phyloP scores from a whole-genome alignment of 2,113 vertebrate genomes.

The Triplophysa dalaica region DNA sequence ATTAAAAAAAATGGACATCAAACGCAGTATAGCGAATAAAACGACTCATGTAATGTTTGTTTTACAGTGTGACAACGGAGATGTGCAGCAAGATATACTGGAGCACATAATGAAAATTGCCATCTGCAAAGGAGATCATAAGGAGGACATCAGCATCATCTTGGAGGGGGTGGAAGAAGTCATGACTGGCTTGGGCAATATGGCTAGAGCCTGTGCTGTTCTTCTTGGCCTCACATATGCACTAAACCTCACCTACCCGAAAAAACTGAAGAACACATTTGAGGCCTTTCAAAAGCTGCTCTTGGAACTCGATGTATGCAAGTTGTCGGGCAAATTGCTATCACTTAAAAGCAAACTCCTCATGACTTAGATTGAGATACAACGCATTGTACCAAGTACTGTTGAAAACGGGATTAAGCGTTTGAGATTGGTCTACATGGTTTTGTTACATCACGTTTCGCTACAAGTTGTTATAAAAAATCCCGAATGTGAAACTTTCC shows the following conservation, averaged over 20 bases:
- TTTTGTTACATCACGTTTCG: too few relatives aligned
- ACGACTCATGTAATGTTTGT: neutral
- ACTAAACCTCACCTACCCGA: neutral
- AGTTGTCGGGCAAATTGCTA: too few relatives aligned
- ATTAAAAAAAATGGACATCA: too few relatives aligned
- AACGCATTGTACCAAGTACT: too few relatives aligned
- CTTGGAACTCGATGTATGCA: too few relatives aligned
- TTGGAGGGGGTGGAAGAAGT: neutral
- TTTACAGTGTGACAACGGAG: neutral
- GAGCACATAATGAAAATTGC: conserved; percentile 3
- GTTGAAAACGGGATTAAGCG: too few relatives aligned
- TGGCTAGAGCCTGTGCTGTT: conserved; percentile 2
- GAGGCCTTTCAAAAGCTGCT: too few relatives aligned
- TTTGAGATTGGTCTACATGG: too few relatives aligned
- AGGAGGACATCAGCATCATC: neutral
- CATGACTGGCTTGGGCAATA: neutral
- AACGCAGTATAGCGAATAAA: neutral
- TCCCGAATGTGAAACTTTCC: too few relatives aligned
- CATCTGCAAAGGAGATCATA: neutral
- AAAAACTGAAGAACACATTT: neutral
- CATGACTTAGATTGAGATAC: too few relatives aligned
- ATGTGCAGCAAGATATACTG: neutral
- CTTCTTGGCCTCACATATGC: neutral
- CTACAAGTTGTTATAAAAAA: too few relatives aligned
- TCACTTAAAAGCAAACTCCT: too few relatives aligned